These are phyloP conservation scores for Danaus chrysippus DNA, from an alignment of 2,888 invertebrate genomes.

Conservation along the genomic window DNA sequence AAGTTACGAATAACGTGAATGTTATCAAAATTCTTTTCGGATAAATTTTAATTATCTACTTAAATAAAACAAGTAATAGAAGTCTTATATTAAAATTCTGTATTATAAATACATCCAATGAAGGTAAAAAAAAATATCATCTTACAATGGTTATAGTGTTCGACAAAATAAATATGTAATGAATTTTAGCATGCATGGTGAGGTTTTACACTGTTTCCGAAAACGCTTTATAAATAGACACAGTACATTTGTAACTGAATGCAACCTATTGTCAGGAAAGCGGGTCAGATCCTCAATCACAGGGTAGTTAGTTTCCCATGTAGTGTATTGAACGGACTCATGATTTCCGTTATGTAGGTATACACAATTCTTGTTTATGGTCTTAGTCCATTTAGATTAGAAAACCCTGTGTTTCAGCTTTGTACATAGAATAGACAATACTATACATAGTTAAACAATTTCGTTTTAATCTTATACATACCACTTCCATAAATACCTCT, in stretches of 20 bases:
- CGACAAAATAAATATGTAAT: background rate
- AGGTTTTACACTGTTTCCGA: background rate
- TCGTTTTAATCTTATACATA: no score
- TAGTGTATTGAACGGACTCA: background rate
- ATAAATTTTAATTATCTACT: no score
- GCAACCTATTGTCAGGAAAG: slow-evolving; percentile 29
- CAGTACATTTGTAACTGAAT: slow-evolving; percentile 31
- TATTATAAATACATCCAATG: no score
- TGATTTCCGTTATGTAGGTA: slow-evolving; percentile 1
- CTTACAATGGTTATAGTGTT: background rate
- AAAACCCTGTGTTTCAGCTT: background rate
- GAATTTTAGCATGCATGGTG: background rate
- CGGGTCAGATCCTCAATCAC: slow-evolving; percentile 12
- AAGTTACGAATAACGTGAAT: no score
- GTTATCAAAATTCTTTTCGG: no score
- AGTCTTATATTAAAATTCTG: no score
- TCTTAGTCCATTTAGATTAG: slow-evolving; percentile 2
- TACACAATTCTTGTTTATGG: slow-evolving; percentile 1
- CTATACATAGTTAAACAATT: no score
- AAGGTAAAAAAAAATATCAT: no score
- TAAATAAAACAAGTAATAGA: no score
- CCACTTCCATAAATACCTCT: no score
- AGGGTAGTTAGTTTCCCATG: slow-evolving; percentile 1
- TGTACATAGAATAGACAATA: no score
- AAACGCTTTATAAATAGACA: background rate